Evolutionary conservation across 2,888 invertebrate species (phyloP), one percentile per base, ranked within the genome.

Genomic region (Chironomus tentans): DNA sequence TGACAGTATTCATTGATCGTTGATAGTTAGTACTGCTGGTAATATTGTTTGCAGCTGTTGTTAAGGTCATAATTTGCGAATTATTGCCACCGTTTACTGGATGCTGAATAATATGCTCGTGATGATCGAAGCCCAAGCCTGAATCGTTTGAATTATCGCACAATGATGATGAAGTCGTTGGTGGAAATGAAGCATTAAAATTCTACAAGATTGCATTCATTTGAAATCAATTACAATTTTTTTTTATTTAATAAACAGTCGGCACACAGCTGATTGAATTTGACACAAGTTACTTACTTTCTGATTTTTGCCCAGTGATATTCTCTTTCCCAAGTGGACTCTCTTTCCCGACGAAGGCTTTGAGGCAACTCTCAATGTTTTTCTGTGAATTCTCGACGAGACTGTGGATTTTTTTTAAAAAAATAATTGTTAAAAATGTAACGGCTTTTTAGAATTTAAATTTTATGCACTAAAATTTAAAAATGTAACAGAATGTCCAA

Each of bases 141-240:
- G 94, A 94, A 84, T 95, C 95, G 85, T 93, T 94, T 78, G 94
- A 94, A 84, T 92, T 94, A 83, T 94, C 94, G 82, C 93, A 92
- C 78, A 89, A 88, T 82, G 87, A 87, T 61, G 87, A 79, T 70
- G 77, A 79, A 78, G 82, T 80, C 65, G 80, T 83, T 72, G 86
- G 85, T 78, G 86, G 82, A 79, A 86, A 69, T 6, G 50, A 56
- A 48, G 38, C 76, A 21, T 68, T 46, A 69, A 76, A 22, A 18
- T 69, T 76, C 76, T 76, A 47, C 10, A 24, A 56, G 15, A 56
- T 72, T 13, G 21, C 13, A 21, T 24, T 22, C 21, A 13, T n/a
- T 38, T 6, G 18, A 68, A 68, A 68, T 28, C 24, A 68, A 68
- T 18, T 65, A 65, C n/a, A 65, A 65, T 22, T n/a, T n/a, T n/a